Conservation (phyloP, 2,113 vertebrate species). For the Dipodomys merriami region DNA sequence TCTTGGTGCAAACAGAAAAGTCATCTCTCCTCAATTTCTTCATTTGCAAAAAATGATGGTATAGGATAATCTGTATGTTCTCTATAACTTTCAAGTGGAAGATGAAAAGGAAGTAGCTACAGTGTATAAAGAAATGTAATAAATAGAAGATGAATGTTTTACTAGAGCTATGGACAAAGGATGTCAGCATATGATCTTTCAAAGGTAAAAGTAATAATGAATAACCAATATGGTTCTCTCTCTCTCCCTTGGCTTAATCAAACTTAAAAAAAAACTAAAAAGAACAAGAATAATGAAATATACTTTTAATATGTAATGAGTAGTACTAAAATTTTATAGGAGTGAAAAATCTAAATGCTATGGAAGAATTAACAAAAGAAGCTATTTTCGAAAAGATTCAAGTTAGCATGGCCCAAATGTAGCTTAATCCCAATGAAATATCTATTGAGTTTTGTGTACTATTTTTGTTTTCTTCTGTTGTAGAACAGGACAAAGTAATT, state of each 20-base stretch:
- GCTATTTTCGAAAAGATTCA: not conserved
- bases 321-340: not conserved
- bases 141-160: slow-evolving; percentile 2
- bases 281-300: not conserved
- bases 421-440: slow-evolving; percentile 4
- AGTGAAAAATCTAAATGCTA: slow-evolving; percentile 18
- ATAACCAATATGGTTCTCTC: not conserved
- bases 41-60: not conserved
- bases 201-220: not conserved
- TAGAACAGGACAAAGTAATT: not conserved
- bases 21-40: not conserved
- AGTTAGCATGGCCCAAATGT: not conserved
- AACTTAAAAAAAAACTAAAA: not conserved
- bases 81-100: not conserved
- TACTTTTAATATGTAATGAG: not conserved
- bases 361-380: not conserved
- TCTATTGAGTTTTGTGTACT: not conserved
- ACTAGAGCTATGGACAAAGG: not conserved
- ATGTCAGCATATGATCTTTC: not conserved
- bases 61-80: not conserved
- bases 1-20: not conserved
- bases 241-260: not conserved
- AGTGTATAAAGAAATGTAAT: not conserved
- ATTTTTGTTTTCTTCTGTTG: not conserved
- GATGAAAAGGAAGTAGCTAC: not conserved